Conservation (phyloP, 2,888 invertebrate genomes). For the Watsonalla cultraria region DNA sequence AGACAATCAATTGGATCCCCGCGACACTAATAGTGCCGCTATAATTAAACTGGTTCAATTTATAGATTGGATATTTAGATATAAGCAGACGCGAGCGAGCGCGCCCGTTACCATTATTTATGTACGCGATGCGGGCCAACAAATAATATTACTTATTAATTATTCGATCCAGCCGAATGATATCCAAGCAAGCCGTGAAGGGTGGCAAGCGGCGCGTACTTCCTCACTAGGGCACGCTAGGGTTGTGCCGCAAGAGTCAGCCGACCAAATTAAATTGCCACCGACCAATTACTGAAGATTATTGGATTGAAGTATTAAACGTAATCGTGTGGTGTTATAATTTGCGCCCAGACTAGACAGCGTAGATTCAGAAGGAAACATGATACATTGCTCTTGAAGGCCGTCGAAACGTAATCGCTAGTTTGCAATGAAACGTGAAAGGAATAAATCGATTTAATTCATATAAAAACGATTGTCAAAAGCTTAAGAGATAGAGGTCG, state of each 20-base stretch:
- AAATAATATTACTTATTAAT: slow-evolving; percentile 47
- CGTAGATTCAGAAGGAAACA: slow-evolving; percentile 43
- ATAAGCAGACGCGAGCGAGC: neutral
- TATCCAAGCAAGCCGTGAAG: slow-evolving; percentile 26
- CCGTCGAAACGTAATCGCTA: slow-evolving; percentile 24
- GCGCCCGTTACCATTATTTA: slow-evolving; percentile 45
- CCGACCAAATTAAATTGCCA: slow-evolving; percentile 21
- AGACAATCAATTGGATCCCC: slow-evolving; percentile 51
- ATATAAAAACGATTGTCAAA: slow-evolving; percentile 20
- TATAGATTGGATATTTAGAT: slow-evolving; percentile 27
- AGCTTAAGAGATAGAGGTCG: slow-evolving; percentile 7
- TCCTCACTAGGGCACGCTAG: slow-evolving; percentile 31
- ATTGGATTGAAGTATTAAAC: slow-evolving; percentile 36
- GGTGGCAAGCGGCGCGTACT: slow-evolving; percentile 49
- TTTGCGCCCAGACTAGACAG: slow-evolving; percentile 25
- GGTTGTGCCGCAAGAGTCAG: slow-evolving; percentile 19
- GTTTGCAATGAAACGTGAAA: slow-evolving; percentile 43
- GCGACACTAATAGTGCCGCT: slow-evolving; percentile 40
- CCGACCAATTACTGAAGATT: slow-evolving; percentile 50
- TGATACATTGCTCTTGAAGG: slow-evolving; percentile 39
- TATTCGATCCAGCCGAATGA: slow-evolving; percentile 40
- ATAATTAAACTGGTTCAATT: slow-evolving; percentile 33
- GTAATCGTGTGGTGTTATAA: slow-evolving; percentile 23
- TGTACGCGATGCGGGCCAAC: slow-evolving; percentile 43
- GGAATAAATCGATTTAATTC: slow-evolving; percentile 32